Percentiles rank a stretch among this genome's conserved stretches.
These are phyloP conservation scores for Echinometra lucunter DNA, from an alignment of 53 echinoderm and acorn worm genomes.

Conservation along the genomic window DNA sequence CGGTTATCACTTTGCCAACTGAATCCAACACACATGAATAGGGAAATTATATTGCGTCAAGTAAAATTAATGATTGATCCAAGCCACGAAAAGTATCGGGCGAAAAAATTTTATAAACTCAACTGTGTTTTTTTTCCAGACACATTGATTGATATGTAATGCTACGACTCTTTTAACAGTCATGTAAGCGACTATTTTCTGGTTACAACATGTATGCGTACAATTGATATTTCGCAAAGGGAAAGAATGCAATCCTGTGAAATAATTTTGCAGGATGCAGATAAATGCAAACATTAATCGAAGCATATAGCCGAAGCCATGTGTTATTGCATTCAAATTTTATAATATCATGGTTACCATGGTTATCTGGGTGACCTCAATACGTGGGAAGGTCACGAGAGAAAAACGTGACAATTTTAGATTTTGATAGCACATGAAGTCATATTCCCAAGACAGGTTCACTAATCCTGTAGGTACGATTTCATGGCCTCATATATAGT, in stretches of 20 bases:
- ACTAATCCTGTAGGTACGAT: neutral
- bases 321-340: neutral
- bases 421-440: neutral
- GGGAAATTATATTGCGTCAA: neutral
- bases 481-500: neutral
- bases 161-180: neutral
- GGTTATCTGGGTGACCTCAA: neutral
- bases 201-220: neutral
- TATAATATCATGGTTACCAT: neutral
- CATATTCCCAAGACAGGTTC: neutral
- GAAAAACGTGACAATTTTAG: neutral
- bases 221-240: neutral
- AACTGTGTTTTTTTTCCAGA: neutral
- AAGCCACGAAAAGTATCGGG: neutral
- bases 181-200: neutral
- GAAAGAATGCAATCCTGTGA: neutral
- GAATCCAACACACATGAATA: neutral
- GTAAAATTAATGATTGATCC: neutral
- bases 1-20: neutral
- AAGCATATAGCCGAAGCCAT: neutral
- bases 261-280: neutral
- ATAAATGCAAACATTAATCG: slow-evolving; percentile 17
- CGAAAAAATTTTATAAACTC: neutral
- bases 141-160: neutral
- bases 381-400: slow-evolving; percentile 37